phyloP scores from a whole-genome alignment of 2,888 invertebrate species.

The Tenodera sinensis region DNA sequence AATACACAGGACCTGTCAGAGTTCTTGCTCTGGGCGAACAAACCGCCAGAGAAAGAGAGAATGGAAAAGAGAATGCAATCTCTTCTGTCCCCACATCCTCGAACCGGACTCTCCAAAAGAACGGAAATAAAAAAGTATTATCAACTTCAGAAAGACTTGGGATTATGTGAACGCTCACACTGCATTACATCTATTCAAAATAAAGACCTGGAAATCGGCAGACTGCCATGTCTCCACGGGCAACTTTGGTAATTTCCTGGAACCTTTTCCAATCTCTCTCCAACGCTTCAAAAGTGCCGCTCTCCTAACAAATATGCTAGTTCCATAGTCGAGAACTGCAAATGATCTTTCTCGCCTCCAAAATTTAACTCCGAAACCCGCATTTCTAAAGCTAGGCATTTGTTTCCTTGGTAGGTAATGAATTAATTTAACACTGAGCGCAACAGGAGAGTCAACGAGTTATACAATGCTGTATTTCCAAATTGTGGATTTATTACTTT shows the following conservation, averaged over 20 bases:
- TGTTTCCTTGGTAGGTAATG: too few relatives aligned
- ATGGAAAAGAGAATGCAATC: not conserved
- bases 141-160: not conserved
- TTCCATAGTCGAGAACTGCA: too few relatives aligned
- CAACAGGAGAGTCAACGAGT: too few relatives aligned
- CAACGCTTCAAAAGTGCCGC: not conserved
- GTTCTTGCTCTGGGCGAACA: not conserved
- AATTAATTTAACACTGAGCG: too few relatives aligned
- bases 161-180: not conserved
- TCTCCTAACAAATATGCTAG: not conserved
- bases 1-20: not conserved
- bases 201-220: not conserved
- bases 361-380: too few relatives aligned
- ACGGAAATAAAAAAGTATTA: not conserved
- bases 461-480: too few relatives aligned
- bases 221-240: not conserved
- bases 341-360: too few relatives aligned
- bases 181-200: not conserved
- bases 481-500: too few relatives aligned
- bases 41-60: not conserved
- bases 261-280: not conserved
- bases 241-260: not conserved
- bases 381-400: too few relatives aligned
- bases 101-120: not conserved
- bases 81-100: not conserved